Evolutionary conservation across 2,888 invertebrate species (phyloP), one percentile per base, ranked within the genome.

Genomic region (Lampropteryx suffumata): DNA sequence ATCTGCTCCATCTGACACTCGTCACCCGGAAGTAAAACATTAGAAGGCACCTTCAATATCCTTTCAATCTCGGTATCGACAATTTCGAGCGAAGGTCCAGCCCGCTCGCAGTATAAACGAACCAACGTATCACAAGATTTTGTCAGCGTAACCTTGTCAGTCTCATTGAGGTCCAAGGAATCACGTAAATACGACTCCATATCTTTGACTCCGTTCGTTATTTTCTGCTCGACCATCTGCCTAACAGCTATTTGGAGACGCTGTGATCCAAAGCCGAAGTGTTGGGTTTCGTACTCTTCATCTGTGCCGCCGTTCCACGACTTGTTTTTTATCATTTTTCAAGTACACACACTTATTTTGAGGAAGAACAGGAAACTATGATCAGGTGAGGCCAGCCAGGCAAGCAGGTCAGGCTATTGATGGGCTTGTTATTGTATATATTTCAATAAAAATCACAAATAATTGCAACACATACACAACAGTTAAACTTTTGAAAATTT

Each of bases 241-340:
- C 88, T 76, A 21, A 90, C 72, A 2, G 90, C 76, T 36, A 88
- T 84, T 81, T 88, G 84, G 0, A 91, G 65, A 8, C 84, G 74
- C 65, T 89, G 89, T 3, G 85, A 68, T 12, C 90, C 90, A 57
- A 90, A 91, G 39, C 90, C 88, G 43, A 89, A 90, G 58, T 83
- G 84, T 59, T 91, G 89, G 0, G 89, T 89, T 65, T 89, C 86
- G 57, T 90, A 90, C 73, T 91, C 90, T 72, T 91, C 90, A 1
- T 85, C 79, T 10, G 76, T 77, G 8, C 89, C 90, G 34, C 90
- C 90, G 14, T 57, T 66, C 89, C 89, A 90, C 5, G 72, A 69
- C 39, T 71, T 62, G 6, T 73, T 75, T 67, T 78, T 78, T 28
- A 84, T 84, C 88, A 88, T 89, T 56, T 61, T 65, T 8, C 1